Evolutionary conservation across 2,888 invertebrate genomes (phyloP), one percentile per base, ranked within the genome.

Genomic region (Baronia brevicornis): DNA sequence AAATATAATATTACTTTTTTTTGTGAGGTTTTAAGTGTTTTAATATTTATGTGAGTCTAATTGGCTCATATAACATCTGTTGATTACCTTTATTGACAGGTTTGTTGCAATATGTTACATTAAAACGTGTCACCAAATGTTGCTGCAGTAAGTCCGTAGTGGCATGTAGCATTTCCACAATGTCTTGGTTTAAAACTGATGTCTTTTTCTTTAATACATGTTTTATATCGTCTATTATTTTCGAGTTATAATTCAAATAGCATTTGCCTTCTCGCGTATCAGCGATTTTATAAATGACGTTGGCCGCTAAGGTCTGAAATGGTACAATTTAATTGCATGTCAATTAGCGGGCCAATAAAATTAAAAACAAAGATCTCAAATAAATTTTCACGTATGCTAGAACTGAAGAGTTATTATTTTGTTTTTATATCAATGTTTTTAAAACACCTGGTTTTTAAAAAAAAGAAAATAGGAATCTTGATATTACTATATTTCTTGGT

Each of bases 241-340:
- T 80, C 3, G 78, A 68, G 39, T 56, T 80, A 12, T 56, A 75
- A 43, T 68, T 78, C 21, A 82, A 47, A 40, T 82, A 82, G 34
- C 72, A 57, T 34, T 68, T 59, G 4, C 82, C 82, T 51, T 80
- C 78, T 51, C 78, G 77, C 34, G 71, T 18, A 22, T 63, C 59
- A 4, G 68, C 58, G 11, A 82, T 45, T 56, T 71, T 70, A 34
- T 53, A 39, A 23, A 82, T 38, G 28, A 78, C 54, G 11, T 41
- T 39, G 10, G 75, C 65, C 21, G 78, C 51, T 36, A 75, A 46
- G 17, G 41, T 55, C 80, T 82, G 54, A n/a, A n/a, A n/a, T n/a
- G n/a, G n/a, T n/a, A n/a, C n/a, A n/a, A n/a, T n/a, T n/a, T n/a
- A n/a, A n/a, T n/a, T n/a, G n/a, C n/a, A n/a, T n/a, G n/a, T n/a